Percentiles rank a stretch among this genome's conserved stretches.
Conservation (phyloP, 2,797 vertebrate genomes). For the Danio albolineatus region DNA sequence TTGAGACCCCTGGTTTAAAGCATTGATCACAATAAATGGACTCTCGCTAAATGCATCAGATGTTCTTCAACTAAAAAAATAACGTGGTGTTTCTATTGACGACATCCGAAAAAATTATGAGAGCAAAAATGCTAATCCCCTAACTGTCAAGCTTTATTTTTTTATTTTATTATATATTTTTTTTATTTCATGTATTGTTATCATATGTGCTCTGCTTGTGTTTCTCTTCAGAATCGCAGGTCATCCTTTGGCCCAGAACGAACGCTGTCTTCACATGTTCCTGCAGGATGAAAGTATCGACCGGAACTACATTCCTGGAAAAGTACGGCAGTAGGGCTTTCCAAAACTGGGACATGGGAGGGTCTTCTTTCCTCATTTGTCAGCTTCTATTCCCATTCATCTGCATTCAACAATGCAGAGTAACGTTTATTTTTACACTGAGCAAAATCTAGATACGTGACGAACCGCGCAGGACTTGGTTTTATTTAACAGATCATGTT, state of each 20-base stretch:
- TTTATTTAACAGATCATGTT: constrained; percentile 55
- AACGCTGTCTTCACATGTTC: constrained; percentile 99
- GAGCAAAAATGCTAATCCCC: too few relatives aligned
- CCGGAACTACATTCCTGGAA: constrained; percentile 94
- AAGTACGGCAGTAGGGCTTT: constrained; percentile 93
- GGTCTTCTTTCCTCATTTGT: constrained; percentile 68
- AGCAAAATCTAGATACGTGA: constrained; percentile 55
- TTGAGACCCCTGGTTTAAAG: too few relatives aligned
- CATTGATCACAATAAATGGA: too few relatives aligned
- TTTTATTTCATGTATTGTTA: background rate
- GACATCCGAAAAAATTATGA: too few relatives aligned
- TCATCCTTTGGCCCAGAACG: constrained; percentile 98
- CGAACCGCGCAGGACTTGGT: constrained; percentile 48
- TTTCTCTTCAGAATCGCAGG: constrained; percentile 90
- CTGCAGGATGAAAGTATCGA: constrained; percentile 98
- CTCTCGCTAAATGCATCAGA: too few relatives aligned
- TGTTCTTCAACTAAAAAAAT: too few relatives aligned
- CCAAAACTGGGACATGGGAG: constrained; percentile 54
- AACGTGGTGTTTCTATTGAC: too few relatives aligned
- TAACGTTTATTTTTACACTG: constrained; percentile 84
- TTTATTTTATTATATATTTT: too few relatives aligned
- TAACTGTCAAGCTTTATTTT: too few relatives aligned
- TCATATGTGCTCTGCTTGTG: background rate
- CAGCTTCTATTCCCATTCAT: constrained; percentile 52
- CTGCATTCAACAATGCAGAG: constrained; percentile 75